Evolutionary conservation across 2,797 vertebrate genomes (phyloP).

Genomic region (Macrochelys suwanniensis): DNA sequence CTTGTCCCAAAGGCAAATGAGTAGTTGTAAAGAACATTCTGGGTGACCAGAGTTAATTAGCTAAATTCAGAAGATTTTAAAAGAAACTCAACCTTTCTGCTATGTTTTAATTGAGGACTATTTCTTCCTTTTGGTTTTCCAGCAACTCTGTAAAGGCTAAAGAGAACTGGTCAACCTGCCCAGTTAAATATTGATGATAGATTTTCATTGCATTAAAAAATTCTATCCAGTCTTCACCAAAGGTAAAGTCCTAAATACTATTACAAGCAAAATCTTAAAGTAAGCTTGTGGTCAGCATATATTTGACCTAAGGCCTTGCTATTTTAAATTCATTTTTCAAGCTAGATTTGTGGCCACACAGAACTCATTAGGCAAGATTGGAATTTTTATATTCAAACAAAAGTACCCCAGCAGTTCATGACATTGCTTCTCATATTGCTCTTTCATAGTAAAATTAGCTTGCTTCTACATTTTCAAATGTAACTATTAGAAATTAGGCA

Average conservation of each 20-base stretch:
- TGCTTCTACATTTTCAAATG: not conserved
- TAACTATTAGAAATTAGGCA: not conserved
- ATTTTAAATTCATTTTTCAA: slow-evolving; percentile 7
- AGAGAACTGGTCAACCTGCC: not conserved
- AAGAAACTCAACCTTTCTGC: not conserved
- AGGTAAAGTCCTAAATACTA: not conserved
- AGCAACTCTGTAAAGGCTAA: not conserved
- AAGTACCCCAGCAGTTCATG: not conserved
- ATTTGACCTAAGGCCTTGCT: not conserved
- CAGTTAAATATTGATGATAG: not conserved
- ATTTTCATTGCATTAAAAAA: not conserved
- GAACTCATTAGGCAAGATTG: not conserved
- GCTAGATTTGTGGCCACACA: not conserved
- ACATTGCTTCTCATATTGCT: not conserved
- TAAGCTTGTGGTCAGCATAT: not conserved
- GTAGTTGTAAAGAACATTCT: not conserved
- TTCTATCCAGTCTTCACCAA: not conserved
- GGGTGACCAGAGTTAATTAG: not conserved
- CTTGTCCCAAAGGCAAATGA: not conserved
- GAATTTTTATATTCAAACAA: not conserved
- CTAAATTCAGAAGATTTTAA: not conserved
- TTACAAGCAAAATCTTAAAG: not conserved
- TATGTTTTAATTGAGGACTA: not conserved
- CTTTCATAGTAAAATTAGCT: not conserved
- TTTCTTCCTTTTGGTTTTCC: not conserved